Base-by-base conservation (phyloP, 1,140 invertebrate genomes). In the Bombus sibiricus region DNA sequence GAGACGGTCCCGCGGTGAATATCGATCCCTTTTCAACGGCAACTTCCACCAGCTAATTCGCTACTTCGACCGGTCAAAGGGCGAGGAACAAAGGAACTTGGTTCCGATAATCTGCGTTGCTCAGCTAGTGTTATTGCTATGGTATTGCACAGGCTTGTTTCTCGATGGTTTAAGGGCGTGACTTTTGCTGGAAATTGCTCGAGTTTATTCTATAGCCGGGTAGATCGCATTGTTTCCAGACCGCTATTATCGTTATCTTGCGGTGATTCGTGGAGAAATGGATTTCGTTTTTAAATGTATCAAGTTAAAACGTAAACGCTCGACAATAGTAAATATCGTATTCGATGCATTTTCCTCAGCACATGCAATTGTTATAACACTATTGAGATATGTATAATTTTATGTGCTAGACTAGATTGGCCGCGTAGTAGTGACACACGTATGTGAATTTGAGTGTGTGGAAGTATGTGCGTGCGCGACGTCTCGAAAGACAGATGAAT, bases 31-130 rank as follows among this genome's bases (percentile, higher is more conserved):
- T 47, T 79, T 34, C 28, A 15, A 47, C 12, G 43, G 53, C 43
- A 66, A 68, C 75, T 77, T 28, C 39, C 28, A 83, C 37, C 25
- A 39, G 87, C 80, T 89, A 89, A 89, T 89, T 89, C 69, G 83
- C 84, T 72, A 75, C 81, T 89, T 75, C 76, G 59, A 81, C 66
- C 57, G 81, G 68, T 75, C 72, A 74, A 77, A 69, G 32, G 79
- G 75, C 43, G 64, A 86, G 13, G 68, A 80, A 85, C 77, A 85
- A 80, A 85, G 57, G 57, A 72, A 85, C 64, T 69, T 37, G 5
- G 57, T 41, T 39, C n/a, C 47, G 41, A 43, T 79, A 79, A 72
- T 80, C 53, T 10, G n/a, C 39, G 41, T 41, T n/a, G 13, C 41
- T n/a, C 75, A 22, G 68, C 9, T 71, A 39, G 15, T 25, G 28